Percentiles rank a stretch among this genome's conserved stretches.
Conservation (phyloP, 2,888 invertebrate genomes). For the Philereme vetulata region DNA sequence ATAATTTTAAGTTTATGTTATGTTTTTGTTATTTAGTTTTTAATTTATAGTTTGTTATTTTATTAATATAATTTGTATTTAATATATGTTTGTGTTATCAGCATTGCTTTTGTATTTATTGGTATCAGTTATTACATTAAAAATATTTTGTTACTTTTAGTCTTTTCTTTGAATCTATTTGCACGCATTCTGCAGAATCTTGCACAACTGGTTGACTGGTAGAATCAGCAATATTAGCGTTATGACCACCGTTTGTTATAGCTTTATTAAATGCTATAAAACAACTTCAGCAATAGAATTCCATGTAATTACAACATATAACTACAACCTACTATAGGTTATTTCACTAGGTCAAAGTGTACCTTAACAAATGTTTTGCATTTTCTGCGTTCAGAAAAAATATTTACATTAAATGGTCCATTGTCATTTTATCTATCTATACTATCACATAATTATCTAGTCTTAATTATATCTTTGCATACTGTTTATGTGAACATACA, state of each 20-base stretch:
- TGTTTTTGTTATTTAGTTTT: background rate
- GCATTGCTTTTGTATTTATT: constrained; percentile 15
- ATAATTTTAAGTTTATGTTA: constrained; percentile 4
- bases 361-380: background rate
- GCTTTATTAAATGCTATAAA: constrained; percentile 21
- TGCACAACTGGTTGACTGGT: constrained; percentile 29
- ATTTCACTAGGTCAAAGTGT: background rate
- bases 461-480: constrained; percentile 10
- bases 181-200: constrained; percentile 27
- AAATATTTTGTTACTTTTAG: background rate
- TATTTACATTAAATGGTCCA: background rate
- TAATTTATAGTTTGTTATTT: constrained; percentile 3
- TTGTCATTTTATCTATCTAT: background rate
- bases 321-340: constrained; percentile 3
- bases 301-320: background rate
- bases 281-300: constrained; percentile 11
- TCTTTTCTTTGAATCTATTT: constrained; percentile 14
- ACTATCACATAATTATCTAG: constrained; percentile 2
- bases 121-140: constrained; percentile 1
- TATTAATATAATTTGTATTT: constrained; percentile 1
- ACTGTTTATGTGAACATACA: constrained; percentile 6
- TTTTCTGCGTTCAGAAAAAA: background rate
- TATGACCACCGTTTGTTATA: constrained; percentile 13
- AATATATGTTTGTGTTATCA: background rate
- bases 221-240: constrained; percentile 25